Evolutionary conservation across 2,113 vertebrate genomes (phyloP).

Genomic region (Rhea americana): DNA sequence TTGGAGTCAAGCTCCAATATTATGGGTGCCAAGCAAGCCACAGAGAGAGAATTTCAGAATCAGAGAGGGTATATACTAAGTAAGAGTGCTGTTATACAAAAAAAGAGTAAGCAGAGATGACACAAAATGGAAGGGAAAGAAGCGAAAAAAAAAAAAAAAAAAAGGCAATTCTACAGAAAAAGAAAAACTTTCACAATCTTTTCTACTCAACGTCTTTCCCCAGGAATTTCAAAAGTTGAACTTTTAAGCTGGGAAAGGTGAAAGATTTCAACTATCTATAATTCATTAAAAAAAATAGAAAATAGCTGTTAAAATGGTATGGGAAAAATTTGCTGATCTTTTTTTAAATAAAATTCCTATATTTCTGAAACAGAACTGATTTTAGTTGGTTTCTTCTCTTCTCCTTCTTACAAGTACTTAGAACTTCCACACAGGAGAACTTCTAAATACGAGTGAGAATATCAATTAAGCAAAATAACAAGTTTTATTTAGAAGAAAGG

Average conservation of each 20-base stretch:
- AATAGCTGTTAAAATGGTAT: neutral
- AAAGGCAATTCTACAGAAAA: neutral
- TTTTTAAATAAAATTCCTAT: neutral
- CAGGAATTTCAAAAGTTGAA: neutral
- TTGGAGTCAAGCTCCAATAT: neutral
- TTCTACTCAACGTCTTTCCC: neutral
- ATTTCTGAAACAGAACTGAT: neutral
- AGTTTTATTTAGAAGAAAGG: neutral
- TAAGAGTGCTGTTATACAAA: neutral
- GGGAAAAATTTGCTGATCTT: fast-evolving
- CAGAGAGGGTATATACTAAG: neutral
- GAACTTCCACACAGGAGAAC: neutral
- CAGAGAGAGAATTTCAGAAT: neutral
- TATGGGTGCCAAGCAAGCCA: neutral
- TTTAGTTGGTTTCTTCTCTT: neutral
- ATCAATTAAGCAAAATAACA: neutral
- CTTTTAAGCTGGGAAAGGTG: neutral
- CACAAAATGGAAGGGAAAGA: neutral
- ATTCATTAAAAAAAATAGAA: neutral
- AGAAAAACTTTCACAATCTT: neutral
- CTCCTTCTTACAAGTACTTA: neutral
- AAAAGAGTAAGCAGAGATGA: neutral
- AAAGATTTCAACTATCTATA: neutral
- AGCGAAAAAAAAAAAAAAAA: neutral
- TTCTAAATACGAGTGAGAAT: neutral